Conservation (phyloP, 2,113 vertebrate species). For the Platycercus adscitus region DNA sequence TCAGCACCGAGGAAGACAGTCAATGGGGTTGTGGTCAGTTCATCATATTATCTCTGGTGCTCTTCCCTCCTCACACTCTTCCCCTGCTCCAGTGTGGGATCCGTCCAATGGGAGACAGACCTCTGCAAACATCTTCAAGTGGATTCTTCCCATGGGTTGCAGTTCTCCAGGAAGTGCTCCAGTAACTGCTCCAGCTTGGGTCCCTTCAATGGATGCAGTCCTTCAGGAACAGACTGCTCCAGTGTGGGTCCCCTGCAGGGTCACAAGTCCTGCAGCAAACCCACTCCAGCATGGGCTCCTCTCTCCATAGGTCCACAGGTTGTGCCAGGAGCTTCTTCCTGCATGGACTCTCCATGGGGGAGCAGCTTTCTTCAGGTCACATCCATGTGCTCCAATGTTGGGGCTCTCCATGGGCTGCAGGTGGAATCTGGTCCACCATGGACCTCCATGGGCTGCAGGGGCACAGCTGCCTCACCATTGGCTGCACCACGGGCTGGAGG, state of each 20-base stretch:
- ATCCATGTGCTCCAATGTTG: fast-evolving
- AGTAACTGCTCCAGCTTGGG: background rate
- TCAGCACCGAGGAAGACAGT: fast-evolving
- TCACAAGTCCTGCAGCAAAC: background rate
- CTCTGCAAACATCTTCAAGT: background rate
- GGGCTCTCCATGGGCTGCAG: fast-evolving
- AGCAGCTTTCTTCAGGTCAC: background rate
- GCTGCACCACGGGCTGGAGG: background rate
- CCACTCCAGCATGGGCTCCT: background rate
- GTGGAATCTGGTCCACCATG: background rate
- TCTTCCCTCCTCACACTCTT: background rate
- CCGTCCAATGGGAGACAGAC: fast-evolving
- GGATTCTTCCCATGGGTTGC: fast-evolving
- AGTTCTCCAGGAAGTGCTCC: background rate
- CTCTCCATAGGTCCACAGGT: background rate
- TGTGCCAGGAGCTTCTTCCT: background rate
- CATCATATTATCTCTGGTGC: background rate
- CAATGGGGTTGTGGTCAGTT: fast-evolving
- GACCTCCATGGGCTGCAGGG: background rate
- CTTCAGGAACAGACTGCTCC: background rate
- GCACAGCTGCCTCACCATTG: background rate
- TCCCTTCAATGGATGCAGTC: background rate
- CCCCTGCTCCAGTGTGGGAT: fast-evolving
- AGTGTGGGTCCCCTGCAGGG: fast-evolving
- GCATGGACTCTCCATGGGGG: fast-evolving